phyloP scores from a whole-genome alignment of 2,888 invertebrate species.

The Sphinx pinastri region DNA sequence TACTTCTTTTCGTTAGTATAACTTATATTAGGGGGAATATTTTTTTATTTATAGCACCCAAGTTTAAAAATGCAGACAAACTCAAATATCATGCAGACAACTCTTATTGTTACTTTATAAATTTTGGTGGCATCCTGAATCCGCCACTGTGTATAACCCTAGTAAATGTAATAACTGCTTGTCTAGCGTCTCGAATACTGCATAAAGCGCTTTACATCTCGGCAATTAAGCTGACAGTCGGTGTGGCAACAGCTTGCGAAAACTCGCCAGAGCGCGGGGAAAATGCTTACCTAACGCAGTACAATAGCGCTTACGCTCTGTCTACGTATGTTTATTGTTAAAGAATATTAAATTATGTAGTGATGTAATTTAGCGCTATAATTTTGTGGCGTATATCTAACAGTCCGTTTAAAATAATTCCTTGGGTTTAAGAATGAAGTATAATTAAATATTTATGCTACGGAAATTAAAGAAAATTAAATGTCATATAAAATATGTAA shows the following conservation, averaged over 20 bases:
- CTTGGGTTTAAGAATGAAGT: no score
- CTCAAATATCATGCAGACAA: no score
- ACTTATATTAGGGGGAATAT: no score
- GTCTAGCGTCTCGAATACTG: conserved; percentile 34
- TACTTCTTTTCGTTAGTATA: no score
- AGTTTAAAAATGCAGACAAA: no score
- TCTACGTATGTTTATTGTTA: conserved; percentile 35
- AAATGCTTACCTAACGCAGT: conserved; percentile 67
- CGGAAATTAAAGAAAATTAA: not conserved
- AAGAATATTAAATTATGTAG: conserved; percentile 10
- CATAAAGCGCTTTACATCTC: conserved; percentile 51
- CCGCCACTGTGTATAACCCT: conserved; percentile 43
- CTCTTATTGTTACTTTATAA: no score
- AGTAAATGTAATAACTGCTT: conserved; percentile 48
- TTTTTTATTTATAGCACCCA: no score
- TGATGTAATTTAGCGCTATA: not conserved
- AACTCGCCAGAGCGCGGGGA: conserved; percentile 60
- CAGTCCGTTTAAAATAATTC: no score
- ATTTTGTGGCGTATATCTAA: not conserved
- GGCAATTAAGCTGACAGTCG: conserved; percentile 55
- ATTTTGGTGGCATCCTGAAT: not conserved
- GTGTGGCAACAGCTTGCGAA: conserved; percentile 76
- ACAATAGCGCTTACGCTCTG: conserved; percentile 59
- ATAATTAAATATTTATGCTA: no score
- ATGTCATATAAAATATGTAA: no score